Evolutionary conservation across 1,140 invertebrate species (phyloP), one percentile per base, ranked within the genome.

Genomic region (Spodoptera frugiperda): DNA sequence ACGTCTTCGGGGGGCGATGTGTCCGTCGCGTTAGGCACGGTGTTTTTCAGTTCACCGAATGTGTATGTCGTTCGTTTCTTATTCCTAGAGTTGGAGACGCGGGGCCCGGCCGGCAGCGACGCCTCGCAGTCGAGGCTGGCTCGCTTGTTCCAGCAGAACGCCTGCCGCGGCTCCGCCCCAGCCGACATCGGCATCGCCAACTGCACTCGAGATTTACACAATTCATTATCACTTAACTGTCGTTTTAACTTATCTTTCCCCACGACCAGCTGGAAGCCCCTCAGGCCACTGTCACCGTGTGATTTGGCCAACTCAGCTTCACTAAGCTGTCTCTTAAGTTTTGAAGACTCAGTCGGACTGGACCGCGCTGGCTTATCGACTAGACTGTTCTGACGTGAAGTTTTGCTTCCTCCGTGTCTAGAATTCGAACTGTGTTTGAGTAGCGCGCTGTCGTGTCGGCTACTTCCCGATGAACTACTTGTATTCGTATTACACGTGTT

Each of bases 31-130:
- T 87, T 85, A 14, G 91, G 91, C 72, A 84, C 88, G 71, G 84
- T 78, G 89, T 93, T 78, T 72, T 93, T 93, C 44, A 93, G 90
- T 78, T 93, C 91, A 72, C 91, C 91, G 82, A 93, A 93, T 0
- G 91, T 93, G 81, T 89, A 92, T 0, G 84, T 83, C 57, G 83
- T 68, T 21, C 86, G 83, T 54, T 82, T 84, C 9, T 79, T 78
- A 53, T 55, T 72, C 48, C 61, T 53, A 82, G 79, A 15, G 82
- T 71, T 63, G 33, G 10, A 4, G 33, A 15, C 55, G 17, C 70
- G 65, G 19, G 67, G n/a, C 15, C 65, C 70, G 63, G 17, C 63
- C 4, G 81, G 78, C 49, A 80, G 48, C 44, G 84, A 81, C 63
- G 85, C 79, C 72, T 87, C 85, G 80, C 87, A 85, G 81, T 89